These are phyloP conservation scores for Macrosiphum euphorbiae DNA, from an alignment of 2,888 invertebrate genomes.

Conservation along the genomic window DNA sequence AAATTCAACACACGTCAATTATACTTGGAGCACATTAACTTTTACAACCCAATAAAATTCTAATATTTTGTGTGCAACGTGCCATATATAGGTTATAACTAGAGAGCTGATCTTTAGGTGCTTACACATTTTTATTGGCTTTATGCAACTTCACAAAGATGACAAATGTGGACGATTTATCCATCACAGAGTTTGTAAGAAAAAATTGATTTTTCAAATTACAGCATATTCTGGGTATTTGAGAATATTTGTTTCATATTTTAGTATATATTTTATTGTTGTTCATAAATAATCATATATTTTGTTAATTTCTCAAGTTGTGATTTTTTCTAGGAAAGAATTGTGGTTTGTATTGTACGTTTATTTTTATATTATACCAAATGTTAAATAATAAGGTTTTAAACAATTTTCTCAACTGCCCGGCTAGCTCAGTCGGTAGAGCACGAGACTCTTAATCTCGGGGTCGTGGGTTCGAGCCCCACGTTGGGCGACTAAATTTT, in stretches of 20 bases:
- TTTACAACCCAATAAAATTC: not conserved
- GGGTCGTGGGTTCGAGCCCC: slow-evolving; percentile 76
- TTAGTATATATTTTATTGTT: no score
- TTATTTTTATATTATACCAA: not conserved
- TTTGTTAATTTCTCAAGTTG: no score
- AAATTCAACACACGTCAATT: not conserved
- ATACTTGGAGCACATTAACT: not conserved
- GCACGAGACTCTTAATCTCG: slow-evolving; percentile 75
- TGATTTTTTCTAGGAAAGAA: no score
- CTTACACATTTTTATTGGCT: no score
- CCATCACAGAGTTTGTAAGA: no score
- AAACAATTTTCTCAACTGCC: slow-evolving; percentile 67
- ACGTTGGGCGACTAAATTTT: slow-evolving; percentile 72
- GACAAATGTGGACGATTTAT: no score
- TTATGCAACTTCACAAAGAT: no score
- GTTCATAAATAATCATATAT: no score
- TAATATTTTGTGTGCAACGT: not conserved
- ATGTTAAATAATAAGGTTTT: not conserved
- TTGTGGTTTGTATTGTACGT: not conserved
- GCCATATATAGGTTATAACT: not conserved
- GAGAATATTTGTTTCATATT: no score
- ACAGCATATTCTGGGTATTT: no score
- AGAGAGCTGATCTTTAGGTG: no score
- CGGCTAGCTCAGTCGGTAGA: slow-evolving; percentile 74
- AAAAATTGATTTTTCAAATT: no score